Base-by-base conservation (phyloP, 1,140 invertebrate species). In the Druon quercuslanigerum region DNA sequence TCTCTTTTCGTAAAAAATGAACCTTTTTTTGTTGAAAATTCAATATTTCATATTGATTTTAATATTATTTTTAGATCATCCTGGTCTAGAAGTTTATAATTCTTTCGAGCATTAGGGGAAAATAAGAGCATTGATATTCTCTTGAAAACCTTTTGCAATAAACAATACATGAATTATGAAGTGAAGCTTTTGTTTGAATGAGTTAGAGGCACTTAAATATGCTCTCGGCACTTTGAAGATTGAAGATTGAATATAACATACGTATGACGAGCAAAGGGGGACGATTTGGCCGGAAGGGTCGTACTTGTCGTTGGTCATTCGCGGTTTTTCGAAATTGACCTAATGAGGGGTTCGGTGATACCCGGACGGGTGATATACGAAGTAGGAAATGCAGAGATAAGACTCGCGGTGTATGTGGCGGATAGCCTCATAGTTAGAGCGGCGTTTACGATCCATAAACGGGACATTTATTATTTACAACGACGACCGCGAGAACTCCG, bases 371-470 rank as follows among this genome's bases (percentile, higher is more conserved):
- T 85, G 86, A 88, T 88, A 87, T 88, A 86, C 79, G 83, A 79
- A 86, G 83, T 85, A 85, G 84, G 83, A 85, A 87, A 86, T 76
- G 81, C 50, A 54, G 12, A 57, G 74, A 51, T 51, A 72, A 56
- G 71, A 17, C 52, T 73, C 51, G 54, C 17, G 71, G 20, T 51
- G 14, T 46, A 46, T 9, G 25, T 72, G 76, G 74, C 72, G 20
- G 54, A 71, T 51, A 51, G 71, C 33, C 50, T 78, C 79, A 73
- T 81, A 79, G 86, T 87, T 87, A 85, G 83, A 85, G 80, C 84
- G 78, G 78, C 87, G 77, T 89, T 87, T 89, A 89, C 84, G 87
- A 85, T 84, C 86, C 87, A 87, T 88, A 87, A 88, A 87, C 86
- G 78, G 80, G 84, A 86, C 85, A 83, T 79, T 85, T 79, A 82